Evolutionary conservation across 1,140 invertebrate species (phyloP).

Genomic region (Bombus confusus): DNA sequence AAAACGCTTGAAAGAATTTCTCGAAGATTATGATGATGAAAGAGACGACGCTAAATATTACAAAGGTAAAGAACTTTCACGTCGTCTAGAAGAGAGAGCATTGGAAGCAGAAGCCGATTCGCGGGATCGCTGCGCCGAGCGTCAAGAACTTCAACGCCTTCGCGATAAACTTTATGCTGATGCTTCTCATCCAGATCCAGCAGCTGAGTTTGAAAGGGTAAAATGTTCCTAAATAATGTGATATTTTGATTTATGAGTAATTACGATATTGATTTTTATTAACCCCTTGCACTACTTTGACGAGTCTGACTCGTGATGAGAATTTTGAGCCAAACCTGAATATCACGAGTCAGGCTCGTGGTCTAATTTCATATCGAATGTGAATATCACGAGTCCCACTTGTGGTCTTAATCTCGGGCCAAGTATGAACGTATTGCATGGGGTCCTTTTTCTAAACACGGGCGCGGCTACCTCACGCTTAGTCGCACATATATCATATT

Average conservation of each 20-base stretch:
- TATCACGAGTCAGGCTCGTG: too few species aligned
- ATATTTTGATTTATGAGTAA: neutral
- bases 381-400: too few species aligned
- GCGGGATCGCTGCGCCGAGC: slow-evolving; percentile 94
- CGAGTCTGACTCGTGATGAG: too few species aligned
- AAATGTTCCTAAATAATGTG: slow-evolving; percentile 16
- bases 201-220: slow-evolving; percentile 91
- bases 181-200: slow-evolving; percentile 89
- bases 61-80: slow-evolving; percentile 95
- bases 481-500: too few species aligned
- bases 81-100: slow-evolving; percentile 93
- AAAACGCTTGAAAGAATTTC: slow-evolving; percentile 96
- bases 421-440: too few species aligned
- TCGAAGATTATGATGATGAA: slow-evolving; percentile 99
- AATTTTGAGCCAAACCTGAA: too few species aligned
- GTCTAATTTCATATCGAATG: too few species aligned
- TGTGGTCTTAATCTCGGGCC: too few species aligned
- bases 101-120: slow-evolving; percentile 96
- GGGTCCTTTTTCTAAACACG: too few species aligned
- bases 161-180: slow-evolving; percentile 92
- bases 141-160: slow-evolving; percentile 95
- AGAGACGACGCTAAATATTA: slow-evolving; percentile 98
- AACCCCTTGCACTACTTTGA: too few species aligned
- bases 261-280: neutral
- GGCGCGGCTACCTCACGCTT: too few species aligned